Evolutionary conservation across 2,888 invertebrate species (phyloP).

Genomic region (Candidula unifasciata): DNA sequence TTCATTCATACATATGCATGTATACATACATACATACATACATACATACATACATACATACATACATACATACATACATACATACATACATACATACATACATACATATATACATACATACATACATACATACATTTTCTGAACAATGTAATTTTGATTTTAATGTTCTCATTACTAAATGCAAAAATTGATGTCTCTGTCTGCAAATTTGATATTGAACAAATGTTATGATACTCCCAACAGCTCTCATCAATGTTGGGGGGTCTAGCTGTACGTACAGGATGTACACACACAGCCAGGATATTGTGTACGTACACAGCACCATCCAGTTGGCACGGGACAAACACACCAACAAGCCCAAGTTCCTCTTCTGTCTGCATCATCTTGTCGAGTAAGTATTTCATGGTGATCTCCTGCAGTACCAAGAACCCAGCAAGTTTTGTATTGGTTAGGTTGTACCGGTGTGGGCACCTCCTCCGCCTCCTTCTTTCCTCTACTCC

Average conservation of each 20-base stretch:
- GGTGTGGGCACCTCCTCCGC: too few species aligned
- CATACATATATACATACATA: too few species aligned
- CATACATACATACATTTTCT: too few species aligned
- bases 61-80: too few species aligned
- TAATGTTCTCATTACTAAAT: too few species aligned
- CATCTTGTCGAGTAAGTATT: conserved; percentile 40
- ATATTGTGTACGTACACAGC: conserved; percentile 47
- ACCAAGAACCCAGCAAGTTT: background rate
- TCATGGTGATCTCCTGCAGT: background rate
- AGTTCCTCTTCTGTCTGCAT: conserved; percentile 44
- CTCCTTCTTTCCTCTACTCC: too few species aligned
- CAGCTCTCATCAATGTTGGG: conserved; percentile 43
- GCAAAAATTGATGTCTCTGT: background rate
- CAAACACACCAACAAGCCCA: conserved; percentile 48
- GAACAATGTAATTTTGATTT: too few species aligned
- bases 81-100: too few species aligned
- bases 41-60: too few species aligned
- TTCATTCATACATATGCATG: too few species aligned
- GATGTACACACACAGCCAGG: conserved; percentile 46
- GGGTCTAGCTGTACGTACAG: conserved; percentile 48
- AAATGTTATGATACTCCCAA: background rate
- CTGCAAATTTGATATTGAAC: background rate
- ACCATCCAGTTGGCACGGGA: conserved; percentile 44
- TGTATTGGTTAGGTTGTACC: too few species aligned
- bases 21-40: too few species aligned